These are phyloP conservation scores for Zaprionus bogoriensis DNA, from an alignment of 2,888 invertebrate species.

Conservation along the genomic window DNA sequence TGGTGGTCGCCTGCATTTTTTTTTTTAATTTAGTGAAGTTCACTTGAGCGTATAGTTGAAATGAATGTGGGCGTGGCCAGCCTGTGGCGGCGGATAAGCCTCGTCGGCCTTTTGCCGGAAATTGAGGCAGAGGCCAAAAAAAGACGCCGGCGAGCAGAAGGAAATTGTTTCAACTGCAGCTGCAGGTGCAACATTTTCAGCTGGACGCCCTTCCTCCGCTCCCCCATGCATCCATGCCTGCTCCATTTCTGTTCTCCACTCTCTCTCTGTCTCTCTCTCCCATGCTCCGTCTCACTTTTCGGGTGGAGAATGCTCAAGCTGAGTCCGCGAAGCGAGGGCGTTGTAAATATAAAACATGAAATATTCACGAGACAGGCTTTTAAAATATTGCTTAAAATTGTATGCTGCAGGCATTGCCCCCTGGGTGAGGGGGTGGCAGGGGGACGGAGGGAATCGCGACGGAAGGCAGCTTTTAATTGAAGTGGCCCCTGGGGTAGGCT, in stretches of 20 bases:
- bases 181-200: slow-evolving; percentile 66
- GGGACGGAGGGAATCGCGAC: neutral
- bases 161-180: slow-evolving; percentile 59
- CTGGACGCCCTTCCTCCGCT: too few species aligned
- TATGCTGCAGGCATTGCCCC: slow-evolving; percentile 22
- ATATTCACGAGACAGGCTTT: slow-evolving; percentile 61
- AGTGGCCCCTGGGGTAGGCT: slow-evolving; percentile 14
- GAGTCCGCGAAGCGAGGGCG: slow-evolving; percentile 21
- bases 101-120: slow-evolving; percentile 64
- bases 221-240: too few species aligned
- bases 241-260: slow-evolving; percentile 3
- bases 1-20: neutral
- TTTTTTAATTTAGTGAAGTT: slow-evolving; percentile 60
- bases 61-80: slow-evolving; percentile 51
- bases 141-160: slow-evolving; percentile 5
- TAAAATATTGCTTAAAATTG: slow-evolving; percentile 62
- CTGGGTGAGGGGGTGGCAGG: neutral
- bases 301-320: slow-evolving; percentile 40
- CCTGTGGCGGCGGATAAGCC: slow-evolving; percentile 59
- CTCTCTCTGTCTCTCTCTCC: neutral
- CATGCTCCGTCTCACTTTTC: slow-evolving; percentile 3
- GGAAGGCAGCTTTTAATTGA: slow-evolving; percentile 45
- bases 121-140: slow-evolving; percentile 53
- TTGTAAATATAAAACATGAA: slow-evolving; percentile 60
- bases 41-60: slow-evolving; percentile 64